Evolutionary conservation across 2,888 invertebrate species (phyloP), one percentile per base, ranked within the genome.

Genomic region (Nebria brevicollis): DNA sequence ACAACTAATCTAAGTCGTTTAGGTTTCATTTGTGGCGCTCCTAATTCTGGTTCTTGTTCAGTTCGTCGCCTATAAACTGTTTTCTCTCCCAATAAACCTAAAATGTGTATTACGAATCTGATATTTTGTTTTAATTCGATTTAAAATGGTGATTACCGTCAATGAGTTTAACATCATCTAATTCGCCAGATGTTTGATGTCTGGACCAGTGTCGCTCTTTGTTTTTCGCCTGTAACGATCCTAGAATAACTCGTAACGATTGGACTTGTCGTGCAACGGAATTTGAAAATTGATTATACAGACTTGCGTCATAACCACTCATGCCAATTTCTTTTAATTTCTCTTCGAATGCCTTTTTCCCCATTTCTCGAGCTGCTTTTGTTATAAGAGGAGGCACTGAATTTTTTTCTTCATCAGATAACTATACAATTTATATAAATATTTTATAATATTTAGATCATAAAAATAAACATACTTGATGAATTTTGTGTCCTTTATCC

Each of bases 141-240:
- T 11, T 13, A 54, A 54, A 54, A 54, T 54, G 54, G 54, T 13
- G 54, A 8, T 2, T 88, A 91, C 96, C 97, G 91, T 99, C 99
- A 85, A 99, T 97, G 82, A 99, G 92, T 88, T 98, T 98, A 0
- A 94, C 94, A 85, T 98, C 98, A 86, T 99, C 99, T 43, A 99
- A 89, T 88, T 99, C 99, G 0, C 99, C 98, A 77, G 95, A 94
- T 0, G 98, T 97, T 89, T 98, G 98, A 88, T 98, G 97, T 78
- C 95, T 92, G 78, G 94, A 92, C 98, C 99, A 99, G 85, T 97
- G 95, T 0, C 98, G 91, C 87, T 98, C 98, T 85, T 97, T 97
- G 86, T 95, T 96, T 90, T 97, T 97, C 0, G 98, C 97, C 90
- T 98, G 97, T 80, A 99, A 89, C 83, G 95, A 92, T 81, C 94